Evolutionary conservation across 2,888 invertebrate genomes (phyloP).

Genomic region (Drosophila ustulata): DNA sequence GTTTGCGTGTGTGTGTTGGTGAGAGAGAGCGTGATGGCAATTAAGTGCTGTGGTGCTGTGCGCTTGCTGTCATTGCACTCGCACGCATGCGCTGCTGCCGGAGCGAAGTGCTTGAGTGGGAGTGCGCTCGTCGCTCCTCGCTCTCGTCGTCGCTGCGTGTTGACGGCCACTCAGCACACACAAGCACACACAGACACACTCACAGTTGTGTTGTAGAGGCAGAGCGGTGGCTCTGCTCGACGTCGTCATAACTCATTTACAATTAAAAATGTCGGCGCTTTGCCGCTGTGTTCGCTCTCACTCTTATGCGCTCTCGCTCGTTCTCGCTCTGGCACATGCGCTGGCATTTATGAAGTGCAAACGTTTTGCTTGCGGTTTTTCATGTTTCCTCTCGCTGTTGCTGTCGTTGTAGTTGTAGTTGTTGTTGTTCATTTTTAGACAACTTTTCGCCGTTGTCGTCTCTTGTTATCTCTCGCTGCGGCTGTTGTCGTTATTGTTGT

Average conservation of each 20-base stretch:
- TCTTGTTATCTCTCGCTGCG: slow-evolving; percentile 62
- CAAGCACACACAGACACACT: slow-evolving; percentile 6
- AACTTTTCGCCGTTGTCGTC: slow-evolving; percentile 75
- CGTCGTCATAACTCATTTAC: slow-evolving; percentile 82
- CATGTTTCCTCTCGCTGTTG: slow-evolving; percentile 49
- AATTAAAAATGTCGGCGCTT: slow-evolving; percentile 84
- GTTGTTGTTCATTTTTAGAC: slow-evolving; percentile 55
- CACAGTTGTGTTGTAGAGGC: background rate
- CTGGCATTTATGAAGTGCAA: slow-evolving; percentile 82
- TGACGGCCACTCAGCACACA: slow-evolving; percentile 71
- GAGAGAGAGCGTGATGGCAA: slow-evolving; percentile 59
- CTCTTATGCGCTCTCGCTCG: slow-evolving; percentile 34
- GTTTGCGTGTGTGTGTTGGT: slow-evolving; percentile 37
- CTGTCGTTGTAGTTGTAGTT: slow-evolving; percentile 8
- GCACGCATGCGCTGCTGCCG: slow-evolving; percentile 62
- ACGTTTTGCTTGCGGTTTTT: slow-evolving; percentile 84
- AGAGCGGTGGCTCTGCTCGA: slow-evolving; percentile 38
- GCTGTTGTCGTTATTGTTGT: slow-evolving; percentile 39
- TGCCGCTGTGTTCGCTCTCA: slow-evolving; percentile 32
- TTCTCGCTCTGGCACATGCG: slow-evolving; percentile 45
- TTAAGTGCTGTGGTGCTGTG: slow-evolving; percentile 28
- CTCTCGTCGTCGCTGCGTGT: slow-evolving; percentile 34
- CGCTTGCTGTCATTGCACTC: slow-evolving; percentile 61
- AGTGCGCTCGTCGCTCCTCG: slow-evolving; percentile 34
- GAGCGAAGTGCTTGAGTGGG: slow-evolving; percentile 46